Evolutionary conservation across 2,888 invertebrate genomes (phyloP).

Genomic region (Eulithis testata): DNA sequence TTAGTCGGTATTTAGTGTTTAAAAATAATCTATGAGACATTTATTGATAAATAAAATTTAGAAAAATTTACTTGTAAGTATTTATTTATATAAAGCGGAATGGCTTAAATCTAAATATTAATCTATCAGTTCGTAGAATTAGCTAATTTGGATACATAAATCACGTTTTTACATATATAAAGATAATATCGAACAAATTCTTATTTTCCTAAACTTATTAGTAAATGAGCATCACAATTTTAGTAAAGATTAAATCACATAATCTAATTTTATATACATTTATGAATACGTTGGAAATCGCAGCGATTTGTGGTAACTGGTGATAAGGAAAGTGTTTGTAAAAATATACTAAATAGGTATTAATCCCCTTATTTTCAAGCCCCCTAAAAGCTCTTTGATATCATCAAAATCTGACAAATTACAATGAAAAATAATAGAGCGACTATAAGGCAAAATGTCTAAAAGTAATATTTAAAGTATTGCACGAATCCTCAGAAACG

Average conservation of each 20-base stretch:
- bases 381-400: too few relatives aligned
- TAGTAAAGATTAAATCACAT: constrained; percentile 27
- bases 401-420: too few relatives aligned
- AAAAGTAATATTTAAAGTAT: constrained; percentile 17
- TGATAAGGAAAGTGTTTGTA: neutral
- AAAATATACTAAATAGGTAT: too few relatives aligned
- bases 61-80: neutral
- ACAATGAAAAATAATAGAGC: too few relatives aligned
- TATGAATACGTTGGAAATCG: neutral
- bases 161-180: constrained; percentile 32
- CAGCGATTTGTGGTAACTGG: constrained; percentile 23
- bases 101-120: constrained; percentile 66
- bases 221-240: constrained; percentile 40
- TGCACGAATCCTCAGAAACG: constrained; percentile 23
- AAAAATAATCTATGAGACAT: neutral
- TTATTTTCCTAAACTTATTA: constrained; percentile 29
- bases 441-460: neutral
- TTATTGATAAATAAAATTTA: neutral
- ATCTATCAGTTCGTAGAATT: constrained; percentile 80
- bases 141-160: constrained; percentile 50
- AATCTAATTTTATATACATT: constrained; percentile 24
- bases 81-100: constrained; percentile 37
- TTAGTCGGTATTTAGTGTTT: neutral
- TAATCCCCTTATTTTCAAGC: too few relatives aligned
- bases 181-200: constrained; percentile 11